A percentile compares a stretch with the other conserved stretches of the same genome.
These are phyloP conservation scores for Nephrocerus scutellatus DNA, from an alignment of 2,888 invertebrate genomes.

Conservation along the genomic window DNA sequence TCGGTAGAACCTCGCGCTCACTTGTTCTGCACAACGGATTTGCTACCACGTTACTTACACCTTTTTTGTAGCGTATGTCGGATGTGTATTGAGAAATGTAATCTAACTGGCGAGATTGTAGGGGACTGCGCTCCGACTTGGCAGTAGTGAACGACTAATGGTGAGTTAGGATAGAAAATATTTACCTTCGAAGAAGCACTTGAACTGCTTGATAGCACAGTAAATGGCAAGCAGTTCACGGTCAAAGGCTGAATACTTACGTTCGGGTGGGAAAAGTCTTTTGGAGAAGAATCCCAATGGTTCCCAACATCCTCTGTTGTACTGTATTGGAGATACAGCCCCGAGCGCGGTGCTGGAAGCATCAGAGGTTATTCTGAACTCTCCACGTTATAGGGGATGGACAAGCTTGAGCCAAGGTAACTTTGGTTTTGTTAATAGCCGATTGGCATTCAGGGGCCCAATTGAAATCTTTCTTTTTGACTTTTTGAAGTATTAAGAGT, in stretches of 20 bases:
- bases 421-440: neutral
- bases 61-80: too few relatives aligned
- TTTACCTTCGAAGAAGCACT: constrained; percentile 9
- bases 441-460: neutral
- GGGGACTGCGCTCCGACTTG: too few relatives aligned
- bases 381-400: too few relatives aligned
- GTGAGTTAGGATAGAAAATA: constrained; percentile 9
- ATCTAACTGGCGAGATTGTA: too few relatives aligned
- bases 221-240: constrained; percentile 14
- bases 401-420: neutral
- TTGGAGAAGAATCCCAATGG: constrained; percentile 6
- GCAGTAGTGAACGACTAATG: constrained; percentile 13
- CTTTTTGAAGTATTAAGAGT: constrained; percentile 7
- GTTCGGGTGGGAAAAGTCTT: constrained; percentile 11
- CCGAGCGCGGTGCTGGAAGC: constrained; percentile 11
- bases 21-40: too few relatives aligned
- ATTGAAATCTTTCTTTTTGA: neutral
- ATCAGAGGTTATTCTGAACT: constrained; percentile 5
- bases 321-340: neutral
- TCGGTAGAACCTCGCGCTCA: too few relatives aligned
- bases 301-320: neutral
- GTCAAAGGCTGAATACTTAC: constrained; percentile 13
- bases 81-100: too few relatives aligned
- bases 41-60: too few relatives aligned
- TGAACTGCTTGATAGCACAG: constrained; percentile 10